These are phyloP conservation scores for Barnardius zonarius DNA, from an alignment of 2,113 vertebrate species.

Conservation along the genomic window DNA sequence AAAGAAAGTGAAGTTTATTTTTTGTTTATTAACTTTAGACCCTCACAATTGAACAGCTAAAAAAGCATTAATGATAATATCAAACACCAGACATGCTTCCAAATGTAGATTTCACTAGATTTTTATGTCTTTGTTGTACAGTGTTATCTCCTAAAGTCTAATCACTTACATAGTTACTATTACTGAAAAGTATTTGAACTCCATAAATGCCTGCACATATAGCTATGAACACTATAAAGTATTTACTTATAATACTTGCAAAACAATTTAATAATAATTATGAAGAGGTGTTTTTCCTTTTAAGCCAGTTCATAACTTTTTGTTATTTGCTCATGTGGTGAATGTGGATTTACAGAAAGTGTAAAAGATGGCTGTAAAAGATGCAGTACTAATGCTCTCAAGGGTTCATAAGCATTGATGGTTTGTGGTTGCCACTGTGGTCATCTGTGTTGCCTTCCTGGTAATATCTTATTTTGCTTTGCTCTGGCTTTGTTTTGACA, in stretches of 20 bases:
- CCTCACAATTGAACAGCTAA: background rate
- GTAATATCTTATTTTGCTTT: background rate
- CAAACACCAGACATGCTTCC: background rate
- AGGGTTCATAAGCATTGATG: fast-evolving
- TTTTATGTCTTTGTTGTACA: background rate
- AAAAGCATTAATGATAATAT: background rate
- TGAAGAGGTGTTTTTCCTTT: background rate
- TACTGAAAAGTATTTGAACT: background rate
- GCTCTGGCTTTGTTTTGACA: background rate
- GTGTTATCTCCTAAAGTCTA: background rate
- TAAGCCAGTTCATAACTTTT: background rate
- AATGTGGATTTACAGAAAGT: background rate
- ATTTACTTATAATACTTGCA: background rate
- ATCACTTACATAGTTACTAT: background rate
- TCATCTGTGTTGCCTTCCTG: background rate
- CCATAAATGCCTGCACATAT: background rate
- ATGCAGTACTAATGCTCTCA: background rate
- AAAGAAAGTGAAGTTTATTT: background rate
- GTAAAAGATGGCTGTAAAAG: background rate
- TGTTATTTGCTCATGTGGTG: background rate
- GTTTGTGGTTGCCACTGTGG: background rate
- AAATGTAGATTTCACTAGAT: background rate
- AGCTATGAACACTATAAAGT: background rate
- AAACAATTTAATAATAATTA: background rate
- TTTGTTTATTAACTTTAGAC: background rate